These are phyloP conservation scores for Chaetodon auriga DNA, from an alignment of 2,113 vertebrate species.

Conservation along the genomic window DNA sequence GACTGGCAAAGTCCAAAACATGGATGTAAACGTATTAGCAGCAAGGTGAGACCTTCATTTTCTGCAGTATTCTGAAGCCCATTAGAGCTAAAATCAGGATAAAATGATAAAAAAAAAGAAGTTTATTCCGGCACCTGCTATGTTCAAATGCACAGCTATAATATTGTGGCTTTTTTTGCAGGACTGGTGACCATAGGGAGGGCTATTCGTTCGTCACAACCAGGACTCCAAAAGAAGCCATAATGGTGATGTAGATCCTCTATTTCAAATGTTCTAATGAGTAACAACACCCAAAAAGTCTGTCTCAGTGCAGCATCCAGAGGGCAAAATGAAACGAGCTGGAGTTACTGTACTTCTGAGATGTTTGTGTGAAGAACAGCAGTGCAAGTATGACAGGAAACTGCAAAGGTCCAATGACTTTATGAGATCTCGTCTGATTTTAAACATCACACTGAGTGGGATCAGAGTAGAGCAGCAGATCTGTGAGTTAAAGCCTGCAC, in stretches of 20 bases:
- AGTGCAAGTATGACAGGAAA: no score
- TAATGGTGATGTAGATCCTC: conserved; percentile 57
- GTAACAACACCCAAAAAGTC: not conserved
- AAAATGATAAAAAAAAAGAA: not conserved
- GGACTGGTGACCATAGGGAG: conserved; percentile 57
- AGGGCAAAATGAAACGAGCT: not conserved
- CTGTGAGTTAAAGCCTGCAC: not conserved
- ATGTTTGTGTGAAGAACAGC: no score
- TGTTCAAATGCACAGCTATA: not conserved
- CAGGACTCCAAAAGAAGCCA: conserved; percentile 69
- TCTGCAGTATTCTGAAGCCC: no score
- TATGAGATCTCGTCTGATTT: no score
- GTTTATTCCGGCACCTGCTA: not conserved
- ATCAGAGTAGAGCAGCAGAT: not conserved
- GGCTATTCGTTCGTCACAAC: conserved; percentile 51
- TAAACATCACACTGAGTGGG: no score
- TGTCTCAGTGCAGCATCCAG: not conserved
- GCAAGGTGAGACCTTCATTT: conserved; percentile 36
- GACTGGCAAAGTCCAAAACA: not conserved
- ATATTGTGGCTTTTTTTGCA: conserved; percentile 2
- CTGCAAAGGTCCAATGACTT: no score
- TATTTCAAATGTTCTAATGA: not conserved
- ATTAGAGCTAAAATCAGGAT: not conserved
- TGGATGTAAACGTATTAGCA: conserved; percentile 52
- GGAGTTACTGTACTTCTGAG: no score